Percentiles rank a stretch among this genome's conserved stretches.
phyloP scores from a whole-genome alignment of 2,888 invertebrate genomes.

The Melanostoma mellinum region DNA sequence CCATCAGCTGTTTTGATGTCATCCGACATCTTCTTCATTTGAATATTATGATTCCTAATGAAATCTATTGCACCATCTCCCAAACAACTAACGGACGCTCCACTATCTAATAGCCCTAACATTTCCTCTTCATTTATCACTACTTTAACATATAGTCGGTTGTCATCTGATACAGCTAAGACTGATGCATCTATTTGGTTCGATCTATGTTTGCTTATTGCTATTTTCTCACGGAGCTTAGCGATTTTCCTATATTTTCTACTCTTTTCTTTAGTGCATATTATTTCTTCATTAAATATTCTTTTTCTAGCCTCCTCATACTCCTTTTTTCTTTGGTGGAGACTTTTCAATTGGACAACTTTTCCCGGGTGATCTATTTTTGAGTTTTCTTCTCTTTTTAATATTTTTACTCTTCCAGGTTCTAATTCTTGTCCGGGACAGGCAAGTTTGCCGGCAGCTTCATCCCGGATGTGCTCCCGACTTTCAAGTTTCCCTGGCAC shows the following conservation, averaged over 20 bases:
- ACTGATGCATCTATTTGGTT: not conserved
- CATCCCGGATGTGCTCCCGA: constrained; percentile 1
- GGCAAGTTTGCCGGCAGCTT: not conserved
- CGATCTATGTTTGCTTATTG: not conserved
- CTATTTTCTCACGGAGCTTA: not conserved
- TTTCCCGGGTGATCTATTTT: not conserved
- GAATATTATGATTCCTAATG: not conserved
- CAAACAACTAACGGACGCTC: not conserved
- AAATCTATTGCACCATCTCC: constrained; percentile 2
- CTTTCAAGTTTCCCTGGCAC: constrained; percentile 15
- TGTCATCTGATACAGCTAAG: not conserved
- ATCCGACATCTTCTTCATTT: constrained; percentile 12
- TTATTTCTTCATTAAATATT: constrained; percentile 2
- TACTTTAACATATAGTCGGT: not conserved
- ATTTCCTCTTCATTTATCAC: not conserved
- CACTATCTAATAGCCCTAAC: not conserved
- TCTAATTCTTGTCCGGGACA: not conserved
- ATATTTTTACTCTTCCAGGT: not conserved
- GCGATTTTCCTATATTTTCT: not conserved
- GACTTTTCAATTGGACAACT: not conserved
- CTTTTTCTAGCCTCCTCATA: not conserved
- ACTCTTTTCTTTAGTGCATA: not conserved
- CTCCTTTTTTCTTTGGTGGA: not conserved
- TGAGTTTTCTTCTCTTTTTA: no score
- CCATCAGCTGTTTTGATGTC: constrained; percentile 20